Conservation (phyloP, 1,140 invertebrate species). For the Paraescarpia echinospica region DNA sequence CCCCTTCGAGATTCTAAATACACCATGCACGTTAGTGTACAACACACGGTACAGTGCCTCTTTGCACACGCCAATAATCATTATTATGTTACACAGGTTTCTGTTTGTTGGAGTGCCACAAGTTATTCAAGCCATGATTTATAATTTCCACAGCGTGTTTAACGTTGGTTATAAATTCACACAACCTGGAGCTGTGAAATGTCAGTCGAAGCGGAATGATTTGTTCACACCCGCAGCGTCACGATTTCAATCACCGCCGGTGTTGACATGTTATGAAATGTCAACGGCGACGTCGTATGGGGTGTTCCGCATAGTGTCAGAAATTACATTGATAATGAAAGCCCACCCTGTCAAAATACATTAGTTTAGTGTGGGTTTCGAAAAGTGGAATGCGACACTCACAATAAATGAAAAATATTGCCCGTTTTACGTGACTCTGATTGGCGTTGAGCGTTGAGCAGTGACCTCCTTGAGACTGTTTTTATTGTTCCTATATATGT, state of each 20-base stretch:
- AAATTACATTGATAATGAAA: background rate
- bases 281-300: background rate
- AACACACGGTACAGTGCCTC: too few relatives aligned
- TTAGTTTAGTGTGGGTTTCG: too few relatives aligned
- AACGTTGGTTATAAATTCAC: too few relatives aligned
- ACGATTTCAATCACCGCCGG: background rate
- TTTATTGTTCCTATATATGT: too few relatives aligned
- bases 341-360: background rate
- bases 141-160: background rate
- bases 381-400: background rate
- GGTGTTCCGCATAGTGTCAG: background rate
- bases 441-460: too few relatives aligned
- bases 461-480: too few relatives aligned
- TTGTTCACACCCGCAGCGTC: background rate
- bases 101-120: background rate
- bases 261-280: background rate
- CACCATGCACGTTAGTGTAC: too few relatives aligned
- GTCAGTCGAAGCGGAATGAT: background rate
- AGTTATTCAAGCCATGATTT: background rate
- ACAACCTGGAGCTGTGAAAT: background rate
- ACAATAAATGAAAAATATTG: background rate
- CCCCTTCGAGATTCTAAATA: too few relatives aligned
- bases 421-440: too few relatives aligned
- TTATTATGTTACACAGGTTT: too few relatives aligned
- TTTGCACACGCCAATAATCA: too few relatives aligned